Evolutionary conservation across 2,113 vertebrate species (phyloP).

Genomic region (Panthera tigris): DNA sequence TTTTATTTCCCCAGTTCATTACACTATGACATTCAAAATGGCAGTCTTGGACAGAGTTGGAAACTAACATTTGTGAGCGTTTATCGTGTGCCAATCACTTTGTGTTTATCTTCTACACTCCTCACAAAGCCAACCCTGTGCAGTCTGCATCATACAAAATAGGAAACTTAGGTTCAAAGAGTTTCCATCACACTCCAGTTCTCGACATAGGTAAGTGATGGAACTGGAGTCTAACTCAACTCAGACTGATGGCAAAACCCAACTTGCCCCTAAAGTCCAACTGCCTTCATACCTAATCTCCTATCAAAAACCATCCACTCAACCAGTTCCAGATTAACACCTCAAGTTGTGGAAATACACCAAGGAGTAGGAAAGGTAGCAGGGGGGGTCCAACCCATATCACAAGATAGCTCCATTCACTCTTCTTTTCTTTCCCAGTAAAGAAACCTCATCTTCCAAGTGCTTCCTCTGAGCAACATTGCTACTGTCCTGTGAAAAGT

Average conservation of each 20-base stretch:
- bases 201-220: background rate
- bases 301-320: background rate
- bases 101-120: background rate
- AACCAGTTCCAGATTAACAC: background rate
- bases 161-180: background rate
- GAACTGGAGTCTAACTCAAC: background rate
- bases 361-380: background rate
- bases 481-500: background rate
- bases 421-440: background rate
- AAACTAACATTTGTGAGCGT: background rate
- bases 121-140: background rate
- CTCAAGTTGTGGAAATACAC: background rate
- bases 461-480: background rate
- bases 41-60: background rate
- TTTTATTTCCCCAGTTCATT: background rate
- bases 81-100: background rate
- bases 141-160: background rate
- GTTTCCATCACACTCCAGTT: background rate
- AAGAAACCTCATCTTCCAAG: background rate
- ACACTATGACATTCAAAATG: background rate
- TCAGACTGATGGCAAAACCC: background rate
- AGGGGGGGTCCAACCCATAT: background rate
- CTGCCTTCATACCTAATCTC: background rate
- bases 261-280: background rate
- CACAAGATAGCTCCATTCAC: background rate